These are phyloP conservation scores for Sphaeramia orbicularis DNA, from an alignment of 2,797 vertebrate species.

Conservation along the genomic window DNA sequence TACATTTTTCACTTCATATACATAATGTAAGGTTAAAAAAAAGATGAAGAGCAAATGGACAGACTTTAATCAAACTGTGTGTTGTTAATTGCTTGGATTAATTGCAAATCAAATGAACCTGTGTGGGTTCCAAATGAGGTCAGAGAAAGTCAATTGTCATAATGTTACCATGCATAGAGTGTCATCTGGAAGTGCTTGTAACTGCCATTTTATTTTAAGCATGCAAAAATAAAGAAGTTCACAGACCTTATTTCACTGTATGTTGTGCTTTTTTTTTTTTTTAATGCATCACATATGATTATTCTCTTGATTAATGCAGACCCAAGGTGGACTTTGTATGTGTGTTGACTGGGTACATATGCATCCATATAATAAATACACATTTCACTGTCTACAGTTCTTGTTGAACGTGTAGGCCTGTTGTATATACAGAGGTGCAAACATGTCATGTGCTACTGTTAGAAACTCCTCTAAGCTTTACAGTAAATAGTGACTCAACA, in stretches of 20 bases:
- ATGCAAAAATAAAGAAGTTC: constrained; percentile 16
- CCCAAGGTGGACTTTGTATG: neutral
- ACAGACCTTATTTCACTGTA: too few relatives aligned
- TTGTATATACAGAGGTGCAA: neutral
- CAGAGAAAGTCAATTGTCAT: too few relatives aligned
- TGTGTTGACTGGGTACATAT: constrained; percentile 7
- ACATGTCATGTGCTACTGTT: neutral
- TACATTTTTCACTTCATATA: too few relatives aligned
- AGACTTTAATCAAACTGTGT: too few relatives aligned
- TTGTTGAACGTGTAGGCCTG: neutral
- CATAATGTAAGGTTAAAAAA: too few relatives aligned
- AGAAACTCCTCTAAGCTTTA: neutral
- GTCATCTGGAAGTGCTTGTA: too few relatives aligned
- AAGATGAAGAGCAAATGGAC: too few relatives aligned
- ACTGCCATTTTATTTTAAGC: neutral
- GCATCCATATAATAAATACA: constrained; percentile 12
- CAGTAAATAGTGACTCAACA: neutral
- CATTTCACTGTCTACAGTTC: neutral
- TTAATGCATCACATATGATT: neutral
- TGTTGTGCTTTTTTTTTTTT: neutral
- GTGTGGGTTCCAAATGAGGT: too few relatives aligned
- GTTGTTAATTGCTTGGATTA: too few relatives aligned
- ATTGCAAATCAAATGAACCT: too few relatives aligned
- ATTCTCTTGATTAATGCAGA: constrained; percentile 2
- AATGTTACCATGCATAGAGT: too few relatives aligned